phyloP scores from a whole-genome alignment of 2,888 invertebrate species.

The Apocheima hispidaria region DNA sequence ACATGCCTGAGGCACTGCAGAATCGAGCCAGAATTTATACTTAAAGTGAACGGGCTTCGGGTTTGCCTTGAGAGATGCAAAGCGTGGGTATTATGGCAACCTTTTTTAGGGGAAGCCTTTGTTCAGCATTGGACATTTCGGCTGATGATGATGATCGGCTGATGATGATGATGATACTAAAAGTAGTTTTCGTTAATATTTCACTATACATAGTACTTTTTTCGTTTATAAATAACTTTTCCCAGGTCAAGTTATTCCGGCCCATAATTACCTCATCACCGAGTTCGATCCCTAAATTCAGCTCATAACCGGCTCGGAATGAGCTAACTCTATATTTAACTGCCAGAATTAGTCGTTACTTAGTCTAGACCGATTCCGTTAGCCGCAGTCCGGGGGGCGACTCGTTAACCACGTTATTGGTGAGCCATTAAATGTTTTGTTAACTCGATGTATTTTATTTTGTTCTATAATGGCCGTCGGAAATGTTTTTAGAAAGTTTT shows the following conservation, averaged over 20 bases:
- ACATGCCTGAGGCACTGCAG: too few species aligned
- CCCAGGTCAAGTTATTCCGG: neutral
- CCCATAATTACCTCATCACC: neutral
- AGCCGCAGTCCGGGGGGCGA: constrained; percentile 13
- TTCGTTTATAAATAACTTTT: too few species aligned
- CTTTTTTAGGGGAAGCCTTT: too few species aligned
- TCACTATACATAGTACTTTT: too few species aligned
- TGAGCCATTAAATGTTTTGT: constrained; percentile 15
- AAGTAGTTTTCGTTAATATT: too few species aligned
- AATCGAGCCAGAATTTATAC: too few species aligned
- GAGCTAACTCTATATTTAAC: constrained; percentile 19
- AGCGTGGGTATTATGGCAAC: too few species aligned
- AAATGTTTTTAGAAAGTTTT: neutral
- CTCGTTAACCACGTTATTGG: constrained; percentile 23
- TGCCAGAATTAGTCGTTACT: constrained; percentile 24
- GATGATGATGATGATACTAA: too few species aligned
- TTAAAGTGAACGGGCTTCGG: too few species aligned
- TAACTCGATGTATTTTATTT: constrained; percentile 21
- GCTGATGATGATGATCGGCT: too few species aligned
- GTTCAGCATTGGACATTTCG: too few species aligned
- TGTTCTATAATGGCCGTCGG: constrained; percentile 3
- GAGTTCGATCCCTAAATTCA: neutral
- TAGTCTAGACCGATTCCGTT: constrained; percentile 25
- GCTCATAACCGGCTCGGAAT: constrained; percentile 3
- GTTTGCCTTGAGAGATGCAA: too few species aligned